Conservation (phyloP, 2,797 vertebrate species). For the Ambastaia sidthimunki region DNA sequence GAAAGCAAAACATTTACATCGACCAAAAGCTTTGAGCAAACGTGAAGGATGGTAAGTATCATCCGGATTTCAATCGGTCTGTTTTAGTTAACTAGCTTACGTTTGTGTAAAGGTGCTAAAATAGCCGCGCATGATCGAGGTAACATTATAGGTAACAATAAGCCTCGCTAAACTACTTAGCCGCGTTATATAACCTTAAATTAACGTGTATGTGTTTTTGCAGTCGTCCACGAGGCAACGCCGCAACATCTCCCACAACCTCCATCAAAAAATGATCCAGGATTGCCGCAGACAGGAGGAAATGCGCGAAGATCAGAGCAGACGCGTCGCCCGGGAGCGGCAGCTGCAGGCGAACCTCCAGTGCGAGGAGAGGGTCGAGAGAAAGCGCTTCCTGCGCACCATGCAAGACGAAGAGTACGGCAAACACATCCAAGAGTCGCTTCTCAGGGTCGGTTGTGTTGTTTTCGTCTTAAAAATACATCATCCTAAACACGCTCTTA, state of each 20-base stretch:
- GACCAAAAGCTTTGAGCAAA: not conserved
- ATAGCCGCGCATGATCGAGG: not conserved
- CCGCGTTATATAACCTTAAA: slow-evolving; percentile 1
- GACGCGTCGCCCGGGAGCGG: slow-evolving; percentile 65
- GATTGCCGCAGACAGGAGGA: slow-evolving; percentile 67
- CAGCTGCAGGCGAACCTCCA: slow-evolving; percentile 63
- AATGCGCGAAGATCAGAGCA: slow-evolving; percentile 65
- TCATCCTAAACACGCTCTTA: no score
- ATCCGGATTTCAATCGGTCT: not conserved
- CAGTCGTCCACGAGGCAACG: slow-evolving; percentile 62
- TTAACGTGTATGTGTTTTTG: slow-evolving; percentile 3
- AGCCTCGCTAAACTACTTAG: no score
- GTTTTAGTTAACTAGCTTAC: not conserved
- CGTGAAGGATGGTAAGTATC: slow-evolving; percentile 25
- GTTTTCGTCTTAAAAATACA: no score
- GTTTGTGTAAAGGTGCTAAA: not conserved
- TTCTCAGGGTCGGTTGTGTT: slow-evolving; percentile 70
- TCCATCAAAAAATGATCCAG: slow-evolving; percentile 66
- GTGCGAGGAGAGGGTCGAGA: slow-evolving; percentile 73
- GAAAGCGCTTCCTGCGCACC: slow-evolving; percentile 70
- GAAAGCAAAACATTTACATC: not conserved
- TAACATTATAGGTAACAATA: not conserved
- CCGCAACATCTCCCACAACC: slow-evolving; percentile 55
- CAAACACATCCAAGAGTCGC: slow-evolving; percentile 75
- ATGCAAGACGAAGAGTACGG: slow-evolving; percentile 81